Conservation (phyloP, 2,113 vertebrate species). For the Hiodon tergisus region DNA sequence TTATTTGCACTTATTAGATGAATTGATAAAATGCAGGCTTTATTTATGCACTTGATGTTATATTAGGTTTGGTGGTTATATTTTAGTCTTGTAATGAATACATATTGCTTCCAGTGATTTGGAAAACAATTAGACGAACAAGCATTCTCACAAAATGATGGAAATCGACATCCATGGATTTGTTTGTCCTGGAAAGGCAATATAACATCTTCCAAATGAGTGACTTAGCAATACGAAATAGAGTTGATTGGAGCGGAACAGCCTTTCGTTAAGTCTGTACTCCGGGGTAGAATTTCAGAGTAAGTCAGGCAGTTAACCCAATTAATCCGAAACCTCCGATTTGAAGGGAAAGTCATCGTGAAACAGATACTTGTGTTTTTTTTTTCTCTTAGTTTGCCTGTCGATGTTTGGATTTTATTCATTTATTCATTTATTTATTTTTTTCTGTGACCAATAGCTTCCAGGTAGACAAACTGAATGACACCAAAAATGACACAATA, state of each 20-base stretch:
- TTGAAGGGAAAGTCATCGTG: not conserved
- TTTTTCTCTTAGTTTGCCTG: not conserved
- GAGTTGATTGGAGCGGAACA: not conserved
- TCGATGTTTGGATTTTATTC: not conserved
- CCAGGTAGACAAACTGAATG: not conserved
- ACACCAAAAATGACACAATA: no score
- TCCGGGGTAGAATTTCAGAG: not conserved
- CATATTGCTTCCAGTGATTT: not conserved
- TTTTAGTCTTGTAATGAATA: not conserved
- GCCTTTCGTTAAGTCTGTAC: slow-evolving; percentile 2
- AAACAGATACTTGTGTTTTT: not conserved
- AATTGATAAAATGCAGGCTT: no score
- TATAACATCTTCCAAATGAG: not conserved
- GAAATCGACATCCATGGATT: not conserved
- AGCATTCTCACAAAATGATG: not conserved
- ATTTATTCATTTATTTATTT: no score
- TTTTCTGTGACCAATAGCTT: not conserved
- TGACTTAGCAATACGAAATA: not conserved
- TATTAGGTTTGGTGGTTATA: not conserved
- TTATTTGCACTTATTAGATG: no score
- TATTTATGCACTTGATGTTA: not conserved
- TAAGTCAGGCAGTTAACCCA: not conserved
- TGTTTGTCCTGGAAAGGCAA: slow-evolving; percentile 4
- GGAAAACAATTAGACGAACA: not conserved
- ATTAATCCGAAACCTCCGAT: slow-evolving; percentile 9